Base-by-base conservation (phyloP, 2,888 invertebrate genomes). In the Priocnemis perturbator region DNA sequence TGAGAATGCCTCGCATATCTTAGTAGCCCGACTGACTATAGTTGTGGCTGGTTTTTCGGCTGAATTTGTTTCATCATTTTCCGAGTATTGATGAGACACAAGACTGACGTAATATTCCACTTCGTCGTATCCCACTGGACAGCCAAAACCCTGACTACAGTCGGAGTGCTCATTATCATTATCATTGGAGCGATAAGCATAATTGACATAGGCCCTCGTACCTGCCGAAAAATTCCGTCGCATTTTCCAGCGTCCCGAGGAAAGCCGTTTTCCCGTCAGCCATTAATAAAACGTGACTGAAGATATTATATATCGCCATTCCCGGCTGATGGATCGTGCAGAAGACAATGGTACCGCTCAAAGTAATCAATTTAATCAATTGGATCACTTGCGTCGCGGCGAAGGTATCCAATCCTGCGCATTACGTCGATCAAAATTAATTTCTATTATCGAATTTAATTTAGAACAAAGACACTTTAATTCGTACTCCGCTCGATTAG, bases 321-420 rank as follows among this genome's bases (percentile, higher is more conserved):
- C 90, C 89, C 0, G 92, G 92, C 77, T 92, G 92, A 82, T 92
- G 92, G 69, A 92, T 92, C 5, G 92, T 91, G 74, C 91, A 91
- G 58, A 92, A 78, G 23, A 92, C 89, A 0, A 91, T 90, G 2
- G 76, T 68, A 0, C 91, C 90, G 69, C 87, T 87, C 11, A 83
- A 82, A 7, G 89, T 81, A 63, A 85, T 85, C 73, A 65, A 73
- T 71, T 69, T 89, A 55, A 88, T 74, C 7, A 90, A 88, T 63
- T 90, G 87, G 14, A 92, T 88, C 3, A 93, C 91, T 70, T 88
- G 90, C 74, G 90, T 89, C 1, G 93, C 92, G 90, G 91, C 91
- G 79, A 89, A 92, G 0, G 91, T 91, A 82, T 93, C 93, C 44
- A 93, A 85, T 17, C 93, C 92, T 61, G 90, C 90, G 4, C n/a